These are phyloP conservation scores for Hafferia zeledoni DNA, from an alignment of 2,797 vertebrate species.

Conservation along the genomic window DNA sequence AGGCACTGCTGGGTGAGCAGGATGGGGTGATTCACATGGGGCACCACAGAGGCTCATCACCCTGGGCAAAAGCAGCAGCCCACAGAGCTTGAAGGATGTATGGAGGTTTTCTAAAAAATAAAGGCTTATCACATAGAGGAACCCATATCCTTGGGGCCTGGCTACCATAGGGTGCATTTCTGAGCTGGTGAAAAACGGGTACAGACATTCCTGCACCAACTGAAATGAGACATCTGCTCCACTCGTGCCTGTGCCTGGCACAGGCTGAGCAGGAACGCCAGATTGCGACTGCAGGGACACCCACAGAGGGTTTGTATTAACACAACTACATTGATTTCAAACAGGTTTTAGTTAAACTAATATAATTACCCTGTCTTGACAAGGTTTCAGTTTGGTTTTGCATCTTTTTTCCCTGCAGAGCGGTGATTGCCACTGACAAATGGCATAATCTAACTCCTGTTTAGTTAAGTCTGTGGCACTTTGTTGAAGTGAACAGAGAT, in stretches of 20 bases:
- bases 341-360: conserved; percentile 24
- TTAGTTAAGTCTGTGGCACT: neutral
- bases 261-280: neutral
- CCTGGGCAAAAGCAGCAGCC: neutral
- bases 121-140: neutral
- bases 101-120: neutral
- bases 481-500: neutral
- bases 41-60: neutral
- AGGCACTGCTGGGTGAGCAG: neutral
- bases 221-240: neutral
- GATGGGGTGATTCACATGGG: neutral
- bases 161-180: neutral
- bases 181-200: neutral
- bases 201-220: neutral
- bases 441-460: neutral
- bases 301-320: neutral
- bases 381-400: neutral
- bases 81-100: neutral
- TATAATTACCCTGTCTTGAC: neutral
- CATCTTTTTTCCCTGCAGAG: neutral
- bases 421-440: neutral
- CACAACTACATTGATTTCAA: conserved; percentile 29
- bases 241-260: neutral
- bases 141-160: neutral
- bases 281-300: neutral